Evolutionary conservation across 2,797 vertebrate species (phyloP), one percentile per base, ranked within the genome.

Genomic region (Triplophysa yarkandensis): DNA sequence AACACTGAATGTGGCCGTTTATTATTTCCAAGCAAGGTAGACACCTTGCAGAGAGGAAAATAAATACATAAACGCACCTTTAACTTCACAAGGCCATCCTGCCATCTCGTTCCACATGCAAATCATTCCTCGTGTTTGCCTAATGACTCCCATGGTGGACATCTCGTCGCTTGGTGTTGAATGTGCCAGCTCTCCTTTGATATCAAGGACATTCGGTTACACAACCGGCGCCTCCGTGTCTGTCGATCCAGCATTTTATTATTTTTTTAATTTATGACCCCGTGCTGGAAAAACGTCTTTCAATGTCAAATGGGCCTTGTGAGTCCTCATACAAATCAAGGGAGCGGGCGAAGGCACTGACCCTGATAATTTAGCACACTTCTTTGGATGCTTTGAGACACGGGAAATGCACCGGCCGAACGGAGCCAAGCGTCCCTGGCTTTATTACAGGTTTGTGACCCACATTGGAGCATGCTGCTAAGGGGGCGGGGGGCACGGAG

Each of bases 391-490:
- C 88, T 92, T 89, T 87, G 80, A 86, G 87, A 88, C 83, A 85
- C 86, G 9, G 84, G 36, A 90, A 90, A 87, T 80, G 84, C 86
- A 90, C 90, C 58, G 61, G 83, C 87, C 86, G 92, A 92, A 89
- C 87, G 82, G 83, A 75, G 83, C 83, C 82, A 82, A 72, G 82
- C 85, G 84, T 88, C 88, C 86, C 88, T 88, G 88, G 90, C 88
- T 91, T 93, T 93, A 93, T 92, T 92, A 91, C 87, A 91, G 91
- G 89, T 89, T 90, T 90, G 88, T 91, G 91, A 93, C 92, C 91
- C 86, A 86, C 80, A 85, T 85, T 82, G 84, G 83, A 83, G 80
- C 87, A 85, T 25, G 84, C 87, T 88, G 90, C 88, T 90, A 90
- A 82, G 54, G 21, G 32, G 32, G 34, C 7, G 55, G 61, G 77